A percentile compares a stretch with the other conserved stretches of the same genome.
phyloP scores from a whole-genome alignment of 2,888 invertebrate genomes.

The Uloborus plumipes region DNA sequence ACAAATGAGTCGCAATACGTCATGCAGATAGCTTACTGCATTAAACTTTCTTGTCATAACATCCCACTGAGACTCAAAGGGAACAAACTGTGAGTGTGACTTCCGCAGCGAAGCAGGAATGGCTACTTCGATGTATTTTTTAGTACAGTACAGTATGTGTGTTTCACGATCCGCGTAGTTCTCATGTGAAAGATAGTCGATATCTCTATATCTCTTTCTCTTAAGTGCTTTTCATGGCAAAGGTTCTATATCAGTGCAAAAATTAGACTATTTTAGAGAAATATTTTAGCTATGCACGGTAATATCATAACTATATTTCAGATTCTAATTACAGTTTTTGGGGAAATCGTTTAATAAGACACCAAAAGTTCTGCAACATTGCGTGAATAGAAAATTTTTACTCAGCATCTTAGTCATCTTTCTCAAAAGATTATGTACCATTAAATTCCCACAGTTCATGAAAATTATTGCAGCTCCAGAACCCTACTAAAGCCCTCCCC shows the following conservation, averaged over 20 bases:
- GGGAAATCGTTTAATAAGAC: too few relatives aligned
- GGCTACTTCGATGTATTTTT: constrained; percentile 38
- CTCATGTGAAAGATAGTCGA: constrained; percentile 2
- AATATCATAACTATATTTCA: constrained; percentile 25
- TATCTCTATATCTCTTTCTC: constrained; percentile 22
- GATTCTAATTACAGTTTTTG: not conserved
- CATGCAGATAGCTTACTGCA: too few relatives aligned
- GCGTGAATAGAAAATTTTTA: too few relatives aligned
- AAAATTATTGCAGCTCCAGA: too few relatives aligned
- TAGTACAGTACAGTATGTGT: constrained; percentile 35
- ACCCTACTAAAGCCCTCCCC: too few relatives aligned
- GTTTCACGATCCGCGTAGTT: constrained; percentile 51
- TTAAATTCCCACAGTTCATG: too few relatives aligned
- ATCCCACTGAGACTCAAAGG: constrained; percentile 16
- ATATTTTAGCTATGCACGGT: constrained; percentile 52
- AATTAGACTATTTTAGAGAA: constrained; percentile 56
- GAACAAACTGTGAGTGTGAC: constrained; percentile 33
- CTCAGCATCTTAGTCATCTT: too few relatives aligned
- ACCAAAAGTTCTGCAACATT: too few relatives aligned
- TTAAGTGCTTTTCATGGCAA: constrained; percentile 52
- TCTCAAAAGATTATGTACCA: too few relatives aligned
- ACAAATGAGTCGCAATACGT: too few relatives aligned
- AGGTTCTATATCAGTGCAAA: constrained; percentile 36
- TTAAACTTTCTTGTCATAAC: too few relatives aligned
- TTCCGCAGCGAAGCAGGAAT: constrained; percentile 15